Base-by-base conservation (phyloP, 2,797 vertebrate species). In the Cryptoblepharus egeriae region DNA sequence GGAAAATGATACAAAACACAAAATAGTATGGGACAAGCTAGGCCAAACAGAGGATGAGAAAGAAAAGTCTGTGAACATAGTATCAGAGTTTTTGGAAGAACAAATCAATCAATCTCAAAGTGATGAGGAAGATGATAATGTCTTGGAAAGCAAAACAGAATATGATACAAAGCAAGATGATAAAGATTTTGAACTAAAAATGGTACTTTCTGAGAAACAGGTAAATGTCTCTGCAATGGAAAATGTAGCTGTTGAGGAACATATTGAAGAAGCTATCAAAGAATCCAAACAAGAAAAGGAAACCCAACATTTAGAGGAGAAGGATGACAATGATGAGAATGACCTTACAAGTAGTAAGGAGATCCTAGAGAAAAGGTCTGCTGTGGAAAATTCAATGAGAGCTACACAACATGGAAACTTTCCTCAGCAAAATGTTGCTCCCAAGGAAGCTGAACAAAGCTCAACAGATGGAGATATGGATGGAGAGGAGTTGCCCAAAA, bases 381-480 rank as follows among this genome's bases (percentile, higher is more conserved):
- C 68, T 71, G 76, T 71, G 79, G 84, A 84, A 91, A 39, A 78
- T 61, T 67, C 88, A 8, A 13, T 26, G 74, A 82, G 30, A 1
- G 65, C 42, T 35, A 5, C 0, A 0, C 76, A 69, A 37, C 85
- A 71, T 82, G 75, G 61, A 79, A 81, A 90, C 68, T 75, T 85
- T 82, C 78, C 68, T 78, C 5, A 1, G 45, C 75, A 82, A 85
- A 90, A 93, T 60, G 82, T 65, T 88, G 60, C 28, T 88, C n/a
- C n/a, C n/a, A n/a, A n/a, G n/a, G 82, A 86, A 8, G 83, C 77
- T 39, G 79, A 42, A 52, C 84, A 87, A 52, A 52, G 11, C 49
- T 52, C 15, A 52, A 52, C 49, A 15, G 49, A 52, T 52, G 15
- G 13, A 58, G 76, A 89, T 78, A 85, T 80, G 30, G 45, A 57